Evolutionary conservation across 2,113 vertebrate species (phyloP).

Genomic region (Dasyprocta punctata): DNA sequence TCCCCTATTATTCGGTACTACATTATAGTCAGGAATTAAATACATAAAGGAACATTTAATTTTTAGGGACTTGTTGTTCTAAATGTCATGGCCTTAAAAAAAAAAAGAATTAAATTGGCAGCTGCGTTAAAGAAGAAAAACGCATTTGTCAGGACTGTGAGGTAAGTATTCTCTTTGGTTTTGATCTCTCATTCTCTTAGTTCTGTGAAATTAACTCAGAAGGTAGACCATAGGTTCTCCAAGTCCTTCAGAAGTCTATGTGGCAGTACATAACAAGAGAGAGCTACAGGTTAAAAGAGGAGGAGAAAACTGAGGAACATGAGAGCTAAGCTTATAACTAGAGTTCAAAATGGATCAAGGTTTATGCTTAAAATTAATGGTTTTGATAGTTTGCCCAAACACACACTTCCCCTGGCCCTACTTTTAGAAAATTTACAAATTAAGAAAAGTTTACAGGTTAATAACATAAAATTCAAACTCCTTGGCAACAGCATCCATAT

Average conservation of each 20-base stretch:
- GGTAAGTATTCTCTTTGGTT: slow-evolving; percentile 29
- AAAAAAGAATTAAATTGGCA: slow-evolving; percentile 76
- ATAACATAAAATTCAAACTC: neutral
- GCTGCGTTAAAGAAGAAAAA: slow-evolving; percentile 70
- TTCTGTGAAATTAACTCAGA: slow-evolving; percentile 24
- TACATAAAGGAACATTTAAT: slow-evolving; percentile 80
- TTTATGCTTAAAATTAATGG: neutral
- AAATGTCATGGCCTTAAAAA: slow-evolving; percentile 79
- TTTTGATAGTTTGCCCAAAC: neutral
- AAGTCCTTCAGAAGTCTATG: neutral
- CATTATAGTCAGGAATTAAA: slow-evolving; percentile 81
- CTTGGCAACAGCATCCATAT: neutral
- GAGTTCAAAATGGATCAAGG: neutral
- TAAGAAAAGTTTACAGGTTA: neutral
- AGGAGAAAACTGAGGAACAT: neutral
- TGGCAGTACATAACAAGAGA: neutral
- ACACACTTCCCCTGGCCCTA: neutral
- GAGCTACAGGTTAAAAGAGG: neutral
- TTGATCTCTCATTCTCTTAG: neutral
- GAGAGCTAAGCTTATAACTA: neutral
- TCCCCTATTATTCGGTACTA: slow-evolving; percentile 75
- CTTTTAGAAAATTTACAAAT: neutral
- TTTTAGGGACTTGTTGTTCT: slow-evolving; percentile 76
- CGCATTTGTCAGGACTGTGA: neutral
- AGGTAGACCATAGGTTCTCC: neutral